phyloP scores from a whole-genome alignment of 1,140 invertebrate genomes.

The Diprion similis region DNA sequence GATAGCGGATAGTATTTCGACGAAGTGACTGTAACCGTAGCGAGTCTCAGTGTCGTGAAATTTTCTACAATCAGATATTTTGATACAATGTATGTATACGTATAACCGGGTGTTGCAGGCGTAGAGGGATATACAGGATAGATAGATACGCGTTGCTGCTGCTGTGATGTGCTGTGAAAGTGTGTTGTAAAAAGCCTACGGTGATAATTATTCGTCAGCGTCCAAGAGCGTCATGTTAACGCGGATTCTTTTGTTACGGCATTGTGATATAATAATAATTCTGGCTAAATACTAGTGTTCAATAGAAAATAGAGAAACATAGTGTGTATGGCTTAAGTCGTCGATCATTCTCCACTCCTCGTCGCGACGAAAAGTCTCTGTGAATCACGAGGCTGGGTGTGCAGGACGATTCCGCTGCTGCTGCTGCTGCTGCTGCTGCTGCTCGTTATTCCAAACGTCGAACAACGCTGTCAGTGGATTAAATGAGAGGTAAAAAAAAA shows the following conservation, averaged over 20 bases:
- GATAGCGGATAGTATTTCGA: neutral
- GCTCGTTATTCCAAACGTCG: neutral
- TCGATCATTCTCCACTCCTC: too few species aligned
- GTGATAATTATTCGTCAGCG: slow-evolving; percentile 41
- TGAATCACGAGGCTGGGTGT: too few species aligned
- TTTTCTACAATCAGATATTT: slow-evolving; percentile 24
- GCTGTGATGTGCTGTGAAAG: slow-evolving; percentile 46
- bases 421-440: too few species aligned
- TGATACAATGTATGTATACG: slow-evolving; percentile 32
- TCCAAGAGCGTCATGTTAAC: slow-evolving; percentile 33
- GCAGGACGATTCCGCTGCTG: too few species aligned
- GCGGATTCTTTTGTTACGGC: slow-evolving; percentile 46
- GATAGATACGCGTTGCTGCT: slow-evolving; percentile 27
- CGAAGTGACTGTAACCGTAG: slow-evolving; percentile 11
- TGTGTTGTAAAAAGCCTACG: slow-evolving; percentile 20
- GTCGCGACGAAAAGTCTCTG: too few species aligned
- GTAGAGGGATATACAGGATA: too few species aligned
- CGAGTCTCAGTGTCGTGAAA: slow-evolving; percentile 13
- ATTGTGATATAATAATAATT: slow-evolving; percentile 40
- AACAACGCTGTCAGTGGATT: slow-evolving; percentile 28
- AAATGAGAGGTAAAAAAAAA: slow-evolving; percentile 46
- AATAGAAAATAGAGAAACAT: too few species aligned
- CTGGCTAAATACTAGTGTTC: neutral
- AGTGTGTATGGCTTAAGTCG: too few species aligned
- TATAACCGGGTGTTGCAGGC: too few species aligned